Conservation (phyloP, 2,113 vertebrate species). For the Rhea pennata region DNA sequence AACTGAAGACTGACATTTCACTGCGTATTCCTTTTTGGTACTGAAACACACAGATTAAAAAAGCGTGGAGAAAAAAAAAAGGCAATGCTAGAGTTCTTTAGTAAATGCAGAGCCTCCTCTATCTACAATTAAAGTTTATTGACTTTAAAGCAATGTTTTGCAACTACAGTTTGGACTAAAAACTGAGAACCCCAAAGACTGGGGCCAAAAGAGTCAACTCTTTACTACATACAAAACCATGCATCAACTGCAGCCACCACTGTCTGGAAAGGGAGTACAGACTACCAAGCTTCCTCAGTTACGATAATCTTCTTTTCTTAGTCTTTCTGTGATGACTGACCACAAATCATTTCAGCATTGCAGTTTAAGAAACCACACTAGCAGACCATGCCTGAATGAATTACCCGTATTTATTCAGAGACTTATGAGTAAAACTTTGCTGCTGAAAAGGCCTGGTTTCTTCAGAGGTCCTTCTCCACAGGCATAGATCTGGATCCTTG, state of each 20-base stretch:
- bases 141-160: background rate
- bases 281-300: background rate
- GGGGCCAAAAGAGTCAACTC: background rate
- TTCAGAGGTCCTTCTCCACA: background rate
- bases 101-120: background rate
- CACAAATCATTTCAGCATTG: rapidly evolving
- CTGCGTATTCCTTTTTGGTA: background rate
- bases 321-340: background rate
- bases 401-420: background rate
- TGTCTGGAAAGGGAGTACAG: background rate
- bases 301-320: background rate
- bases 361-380: background rate
- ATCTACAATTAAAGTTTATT: background rate
- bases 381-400: background rate
- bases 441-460: background rate
- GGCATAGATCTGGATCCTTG: background rate
- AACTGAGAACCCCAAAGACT: background rate
- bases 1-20: background rate
- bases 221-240: background rate
- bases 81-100: background rate
- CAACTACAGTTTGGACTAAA: background rate
- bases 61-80: background rate
- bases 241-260: background rate
- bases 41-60: background rate
- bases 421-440: background rate